Percentiles rank a stretch among this genome's conserved stretches.
Evolutionary conservation across 2,113 vertebrate species (phyloP).

Genomic region (Forbesichthys agassizii): DNA sequence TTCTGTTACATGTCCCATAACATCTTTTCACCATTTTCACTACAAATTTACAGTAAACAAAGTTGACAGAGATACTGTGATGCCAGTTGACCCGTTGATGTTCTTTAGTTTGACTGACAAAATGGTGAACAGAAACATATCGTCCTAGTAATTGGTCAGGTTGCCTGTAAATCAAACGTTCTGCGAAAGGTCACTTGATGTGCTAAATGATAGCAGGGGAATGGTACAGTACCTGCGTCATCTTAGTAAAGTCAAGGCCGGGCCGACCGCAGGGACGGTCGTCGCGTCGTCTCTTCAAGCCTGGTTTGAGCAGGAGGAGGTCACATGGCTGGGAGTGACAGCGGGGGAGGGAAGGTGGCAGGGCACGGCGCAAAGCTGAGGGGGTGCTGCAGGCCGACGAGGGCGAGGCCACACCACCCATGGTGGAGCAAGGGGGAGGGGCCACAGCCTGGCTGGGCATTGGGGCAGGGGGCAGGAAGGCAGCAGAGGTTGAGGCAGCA

Average conservation of each 20-base stretch:
- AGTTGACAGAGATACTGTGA: too few species aligned
- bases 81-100: too few species aligned
- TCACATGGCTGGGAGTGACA: conserved; percentile 93
- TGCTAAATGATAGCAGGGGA: too few species aligned
- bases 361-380: conserved; percentile 79
- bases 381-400: conserved; percentile 85
- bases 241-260: conserved; percentile 85
- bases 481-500: conserved; percentile 22
- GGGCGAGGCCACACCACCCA: conserved; percentile 57
- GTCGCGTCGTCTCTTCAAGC: conserved; percentile 85
- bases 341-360: conserved; percentile 82
- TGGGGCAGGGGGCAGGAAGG: conserved; percentile 68
- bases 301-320: conserved; percentile 80
- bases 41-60: too few species aligned
- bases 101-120: too few species aligned
- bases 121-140: too few species aligned
- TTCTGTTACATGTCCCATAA: too few species aligned
- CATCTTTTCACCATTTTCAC: too few species aligned
- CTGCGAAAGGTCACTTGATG: too few species aligned
- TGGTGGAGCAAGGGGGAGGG: conserved; percentile 72
- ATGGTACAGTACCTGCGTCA: conserved; percentile 82
- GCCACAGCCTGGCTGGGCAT: conserved; percentile 71
- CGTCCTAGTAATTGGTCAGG: too few species aligned
- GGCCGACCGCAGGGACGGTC: conserved; percentile 82
- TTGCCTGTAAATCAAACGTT: too few species aligned